Evolutionary conservation across 2,113 vertebrate species (phyloP).

Genomic region (Fukomys damarensis): DNA sequence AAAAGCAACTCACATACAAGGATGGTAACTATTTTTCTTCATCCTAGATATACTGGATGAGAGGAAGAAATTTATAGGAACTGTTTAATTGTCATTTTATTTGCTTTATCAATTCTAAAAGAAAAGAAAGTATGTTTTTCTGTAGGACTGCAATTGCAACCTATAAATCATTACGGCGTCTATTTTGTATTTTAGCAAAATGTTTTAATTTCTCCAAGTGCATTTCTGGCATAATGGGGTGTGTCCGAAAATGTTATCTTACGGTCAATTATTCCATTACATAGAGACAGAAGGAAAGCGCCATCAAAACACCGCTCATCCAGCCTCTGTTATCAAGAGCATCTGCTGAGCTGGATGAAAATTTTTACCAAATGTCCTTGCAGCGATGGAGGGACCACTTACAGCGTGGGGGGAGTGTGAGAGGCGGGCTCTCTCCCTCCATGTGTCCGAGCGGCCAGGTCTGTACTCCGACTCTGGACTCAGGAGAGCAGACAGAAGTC

Average conservation of each 20-base stretch:
- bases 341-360: not conserved
- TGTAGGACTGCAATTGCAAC: not conserved
- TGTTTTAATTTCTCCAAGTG: constrained; percentile 43
- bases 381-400: not conserved
- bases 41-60: not conserved
- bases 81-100: constrained; percentile 24
- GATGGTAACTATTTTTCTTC: constrained; percentile 7
- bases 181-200: not conserved
- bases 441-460: rapidly evolving
- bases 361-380: not conserved
- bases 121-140: not conserved
- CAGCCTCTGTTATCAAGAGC: not conserved
- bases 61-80: not conserved
- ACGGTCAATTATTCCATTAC: not conserved
- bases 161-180: not conserved
- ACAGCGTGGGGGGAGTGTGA: not conserved
- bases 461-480: not conserved
- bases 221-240: constrained; percentile 32
- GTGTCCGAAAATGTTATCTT: not conserved
- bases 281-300: not conserved
- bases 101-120: not conserved
- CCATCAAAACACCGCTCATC: not conserved
- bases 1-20: constrained; percentile 39
- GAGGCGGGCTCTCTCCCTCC: rapidly evolving
- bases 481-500: not conserved